These are phyloP conservation scores for Scarus forsteni DNA, from an alignment of 2,797 vertebrate species.

Conservation along the genomic window DNA sequence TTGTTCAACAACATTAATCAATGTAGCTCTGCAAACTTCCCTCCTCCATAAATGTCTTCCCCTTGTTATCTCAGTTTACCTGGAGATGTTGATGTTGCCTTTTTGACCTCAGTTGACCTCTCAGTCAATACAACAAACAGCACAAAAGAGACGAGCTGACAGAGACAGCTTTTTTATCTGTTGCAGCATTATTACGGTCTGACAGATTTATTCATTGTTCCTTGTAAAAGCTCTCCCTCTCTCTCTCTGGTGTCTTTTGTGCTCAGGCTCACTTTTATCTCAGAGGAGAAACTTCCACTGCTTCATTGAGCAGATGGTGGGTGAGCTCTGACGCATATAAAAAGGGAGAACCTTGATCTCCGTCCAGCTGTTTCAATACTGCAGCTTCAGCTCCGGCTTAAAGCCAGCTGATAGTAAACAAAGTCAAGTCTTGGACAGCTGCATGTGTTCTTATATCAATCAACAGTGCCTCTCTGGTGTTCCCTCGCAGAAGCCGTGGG, in stretches of 20 bases:
- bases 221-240: not conserved
- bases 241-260: constrained; percentile 21
- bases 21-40: too few relatives aligned
- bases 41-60: too few relatives aligned
- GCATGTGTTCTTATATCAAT: constrained; percentile 15
- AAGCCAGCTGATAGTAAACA: constrained; percentile 39
- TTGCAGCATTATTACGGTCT: not conserved
- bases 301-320: constrained; percentile 66
- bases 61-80: not conserved
- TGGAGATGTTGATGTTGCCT: not conserved
- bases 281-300: constrained; percentile 46
- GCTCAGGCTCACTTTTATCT: constrained; percentile 26
- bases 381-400: constrained; percentile 21
- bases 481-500: constrained; percentile 1
- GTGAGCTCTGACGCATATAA: constrained; percentile 37
- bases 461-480: not conserved
- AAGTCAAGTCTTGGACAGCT: constrained; percentile 35
- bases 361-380: constrained; percentile 53
- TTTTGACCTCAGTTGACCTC: not conserved
- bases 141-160: not conserved
- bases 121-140: not conserved
- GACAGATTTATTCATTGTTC: constrained; percentile 11
- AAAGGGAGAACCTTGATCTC: constrained; percentile 49
- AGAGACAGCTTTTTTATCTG: not conserved
- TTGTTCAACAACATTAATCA: too few relatives aligned